Evolutionary conservation across 1,140 invertebrate species (phyloP), one percentile per base, ranked within the genome.

Genomic region (Atta colombica): DNA sequence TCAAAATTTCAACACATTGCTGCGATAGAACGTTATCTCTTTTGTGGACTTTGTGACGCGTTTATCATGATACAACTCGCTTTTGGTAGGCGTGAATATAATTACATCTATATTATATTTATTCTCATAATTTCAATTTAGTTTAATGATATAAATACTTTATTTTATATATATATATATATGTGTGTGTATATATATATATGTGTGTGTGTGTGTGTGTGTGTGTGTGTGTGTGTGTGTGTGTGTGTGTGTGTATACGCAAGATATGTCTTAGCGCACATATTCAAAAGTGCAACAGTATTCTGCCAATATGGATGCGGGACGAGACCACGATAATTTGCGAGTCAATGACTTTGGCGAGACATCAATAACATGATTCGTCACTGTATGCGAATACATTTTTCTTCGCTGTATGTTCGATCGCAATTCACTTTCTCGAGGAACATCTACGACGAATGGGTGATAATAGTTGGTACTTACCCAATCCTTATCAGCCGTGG

Each of bases 401-500:
- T 58, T 69, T 71, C 28, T 14, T 12, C 14, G 31, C 6, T 35
- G 14, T 45, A 45, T 45, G 51, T 28, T 18, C 10, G n/a, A 63
- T 31, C 18, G 39, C 49, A 61, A 84, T 61, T 18, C 25, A 16
- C 39, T 63, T 35, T 61, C 12, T 35, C 69, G 39, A 51, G 39
- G 7, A 45, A 7, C 10, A 21, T 51, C 60, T 28, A 65, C n/a
- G 4, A 53, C 0, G 12, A 51, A 66, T 66, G 8, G 1, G 6
- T 45, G 51, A 39, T 85, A 49, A 77, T 65, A 60, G 31, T 21
- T 58, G 14, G 25, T 88, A 94, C 93, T 93, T 63, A 93, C 93
- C 77, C 39, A 86, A 72, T 93, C 91, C 60, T 93, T 94, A 88
- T 92, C 89, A 35, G 61, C 28, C 35, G 77, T 84, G 8, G 72